Evolutionary conservation across 2,888 invertebrate species (phyloP), one percentile per base, ranked within the genome.

Genomic region (Aelia acuminata): DNA sequence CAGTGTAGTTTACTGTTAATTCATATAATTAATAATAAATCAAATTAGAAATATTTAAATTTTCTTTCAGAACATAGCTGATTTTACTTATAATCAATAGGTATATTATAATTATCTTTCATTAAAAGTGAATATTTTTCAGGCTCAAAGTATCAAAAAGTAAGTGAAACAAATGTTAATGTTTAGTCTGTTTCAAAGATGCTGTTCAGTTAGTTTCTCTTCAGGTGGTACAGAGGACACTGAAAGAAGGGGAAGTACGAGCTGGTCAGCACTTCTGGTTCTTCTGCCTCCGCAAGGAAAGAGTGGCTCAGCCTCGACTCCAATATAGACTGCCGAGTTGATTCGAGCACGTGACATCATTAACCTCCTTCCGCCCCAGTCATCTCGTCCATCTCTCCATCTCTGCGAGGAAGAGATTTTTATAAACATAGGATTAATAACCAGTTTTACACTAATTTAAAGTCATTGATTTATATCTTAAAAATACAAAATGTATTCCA

Each of bases 291-390:
- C 84, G 7, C 70, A 84, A 7, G 85, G 70, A 49, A 84, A 87
- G 10, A 89, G 84, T 18, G 89, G 89, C 84, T 89, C 89, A 20
- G 84, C 84, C 48, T 89, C 89, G 18, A 85, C 84, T 35, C 88
- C 89, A 89, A 96, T 95, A 92, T 96, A 97, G 91, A 97, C 96
- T 91, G 97, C 97, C 89, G 97, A 97, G 92, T 97, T 97, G 92
- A 97, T 96, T 88, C 97, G 94, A 90, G 96, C 96, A 90, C 97
- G 94, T 90, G 94, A 94, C 87, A 87, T 87, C 35, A 87, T 48
- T 15, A 87, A 48, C 39, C 87, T 80, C 31, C 88, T 84, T 31
- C 88, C 88, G 3, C 84, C 84, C 88, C 88, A 84, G 57, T 84
- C 88, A n/a, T 87, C 87, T 80, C 87, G 48, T 11, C 35, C 49